Evolutionary conservation across 2,113 vertebrate species (phyloP).

Genomic region (Melierax canorus): DNA sequence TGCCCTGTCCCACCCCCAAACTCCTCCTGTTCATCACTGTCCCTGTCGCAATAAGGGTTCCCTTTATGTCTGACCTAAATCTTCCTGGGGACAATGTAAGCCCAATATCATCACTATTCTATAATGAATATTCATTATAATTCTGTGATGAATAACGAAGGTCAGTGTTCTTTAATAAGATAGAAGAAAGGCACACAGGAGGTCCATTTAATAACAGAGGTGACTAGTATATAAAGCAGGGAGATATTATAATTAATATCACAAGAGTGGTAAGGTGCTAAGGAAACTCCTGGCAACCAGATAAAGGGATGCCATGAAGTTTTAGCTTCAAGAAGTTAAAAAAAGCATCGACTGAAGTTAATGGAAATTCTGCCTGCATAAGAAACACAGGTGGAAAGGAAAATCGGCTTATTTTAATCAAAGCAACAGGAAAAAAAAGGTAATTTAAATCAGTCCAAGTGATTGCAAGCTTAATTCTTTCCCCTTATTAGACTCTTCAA

Average conservation of each 20-base stretch:
- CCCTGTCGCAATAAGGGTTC: neutral
- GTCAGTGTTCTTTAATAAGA: conserved; percentile 1
- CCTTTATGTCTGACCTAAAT: neutral
- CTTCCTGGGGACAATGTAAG: neutral
- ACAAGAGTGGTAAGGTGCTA: neutral
- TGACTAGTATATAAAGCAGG: neutral
- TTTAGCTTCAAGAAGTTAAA: neutral
- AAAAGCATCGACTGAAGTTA: neutral
- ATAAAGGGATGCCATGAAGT: conserved; percentile 1
- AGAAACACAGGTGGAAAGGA: conserved; percentile 41
- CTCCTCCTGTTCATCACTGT: neutral
- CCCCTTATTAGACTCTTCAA: conserved; percentile 43
- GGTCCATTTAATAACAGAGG: neutral
- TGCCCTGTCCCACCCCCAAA: neutral
- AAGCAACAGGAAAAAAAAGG: neutral
- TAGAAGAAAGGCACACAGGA: neutral
- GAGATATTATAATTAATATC: neutral
- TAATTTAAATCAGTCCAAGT: conserved; percentile 57
- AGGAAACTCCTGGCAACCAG: neutral
- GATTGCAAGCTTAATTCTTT: conserved; percentile 52
- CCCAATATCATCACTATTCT: neutral
- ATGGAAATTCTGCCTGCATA: conserved; percentile 51
- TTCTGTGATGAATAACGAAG: neutral
- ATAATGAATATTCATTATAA: conserved; percentile 43
- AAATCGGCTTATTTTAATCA: conserved; percentile 62